A percentile compares a stretch with the other conserved stretches of the same genome.
Evolutionary conservation across 1,140 invertebrate genomes (phyloP).

Genomic region (Ephestia elutella): DNA sequence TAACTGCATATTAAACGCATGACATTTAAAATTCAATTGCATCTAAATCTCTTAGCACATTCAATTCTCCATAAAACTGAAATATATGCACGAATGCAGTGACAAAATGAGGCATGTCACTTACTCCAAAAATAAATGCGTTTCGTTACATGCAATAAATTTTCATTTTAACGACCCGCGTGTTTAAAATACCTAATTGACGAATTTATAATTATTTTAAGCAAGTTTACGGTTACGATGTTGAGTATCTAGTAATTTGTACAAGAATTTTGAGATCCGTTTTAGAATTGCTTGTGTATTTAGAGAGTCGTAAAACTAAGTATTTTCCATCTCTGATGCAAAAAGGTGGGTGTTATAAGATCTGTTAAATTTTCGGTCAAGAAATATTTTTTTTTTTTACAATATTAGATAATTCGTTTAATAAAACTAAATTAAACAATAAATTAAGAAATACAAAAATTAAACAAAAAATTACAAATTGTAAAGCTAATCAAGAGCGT

Average conservation of each 20-base stretch:
- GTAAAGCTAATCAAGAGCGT: too few relatives aligned
- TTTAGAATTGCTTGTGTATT: background rate
- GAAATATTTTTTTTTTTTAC: too few relatives aligned
- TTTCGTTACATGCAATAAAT: background rate
- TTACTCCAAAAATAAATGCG: background rate
- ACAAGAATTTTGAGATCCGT: background rate
- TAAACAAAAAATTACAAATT: too few relatives aligned
- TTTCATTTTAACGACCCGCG: background rate
- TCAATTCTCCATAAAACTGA: background rate
- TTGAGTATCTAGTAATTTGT: background rate
- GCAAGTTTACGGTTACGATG: background rate
- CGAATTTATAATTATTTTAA: background rate
- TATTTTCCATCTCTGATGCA: too few relatives aligned
- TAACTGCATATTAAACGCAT: background rate
- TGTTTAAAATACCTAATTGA: constrained; percentile 2
- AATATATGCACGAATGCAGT: background rate
- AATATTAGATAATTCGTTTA: too few relatives aligned
- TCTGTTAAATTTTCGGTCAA: too few relatives aligned
- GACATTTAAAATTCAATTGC: background rate
- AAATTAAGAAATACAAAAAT: too few relatives aligned
- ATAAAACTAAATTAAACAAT: too few relatives aligned
- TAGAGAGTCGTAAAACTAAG: too few relatives aligned
- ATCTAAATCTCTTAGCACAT: background rate
- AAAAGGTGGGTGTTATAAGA: too few relatives aligned
- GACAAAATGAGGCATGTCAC: background rate